Base-by-base conservation (phyloP, 2,888 invertebrate genomes). In the Drosophila atripex region DNA sequence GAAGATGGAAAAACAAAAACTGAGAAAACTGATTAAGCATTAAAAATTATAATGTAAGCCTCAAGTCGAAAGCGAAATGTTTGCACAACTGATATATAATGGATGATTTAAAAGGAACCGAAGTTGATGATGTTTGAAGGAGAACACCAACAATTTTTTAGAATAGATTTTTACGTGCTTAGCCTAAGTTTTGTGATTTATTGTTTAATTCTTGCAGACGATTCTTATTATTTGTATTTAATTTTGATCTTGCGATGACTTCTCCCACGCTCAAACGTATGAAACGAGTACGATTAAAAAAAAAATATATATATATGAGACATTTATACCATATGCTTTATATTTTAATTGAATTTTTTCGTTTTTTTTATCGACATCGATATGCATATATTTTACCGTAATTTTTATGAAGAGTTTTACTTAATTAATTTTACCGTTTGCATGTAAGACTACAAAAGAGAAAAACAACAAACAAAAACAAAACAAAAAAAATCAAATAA, bases 181-280 rank as follows among this genome's bases (percentile, higher is more conserved):
- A 85, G 82, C 47, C 73, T 82, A 82, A 82, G 82, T 82, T 85
- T 82, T 82, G 82, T 82, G 82, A 82, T 82, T 82, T 82, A 82
- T 87, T 82, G 75, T 82, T 85, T 82, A 82, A 82, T 80, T 78
- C 61, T 71, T 71, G 54, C 70, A 54, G 47, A 55, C 52, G 53
- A 73, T 57, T 56, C 72, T 54, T 71, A 73, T 72, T 60, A 73
- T 73, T 60, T 63, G 47, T 52, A 71, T 55, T 54, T 71, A 71
- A 72, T 59, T 71, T 71, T 54, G 58, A 51, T 60, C 32, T 64
- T 73, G 54, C 60, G 72, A 46, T 60, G 64, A 57, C 68, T 55
- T 75, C 58, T 61, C 60, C 49, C 47, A 56, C 64, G 55, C 63
- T 66, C 66, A 63, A 64, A 65, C 21, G 50, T 55, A 54, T 57